Base-by-base conservation (phyloP, 2,888 invertebrate species). In the Tridacna gigas region DNA sequence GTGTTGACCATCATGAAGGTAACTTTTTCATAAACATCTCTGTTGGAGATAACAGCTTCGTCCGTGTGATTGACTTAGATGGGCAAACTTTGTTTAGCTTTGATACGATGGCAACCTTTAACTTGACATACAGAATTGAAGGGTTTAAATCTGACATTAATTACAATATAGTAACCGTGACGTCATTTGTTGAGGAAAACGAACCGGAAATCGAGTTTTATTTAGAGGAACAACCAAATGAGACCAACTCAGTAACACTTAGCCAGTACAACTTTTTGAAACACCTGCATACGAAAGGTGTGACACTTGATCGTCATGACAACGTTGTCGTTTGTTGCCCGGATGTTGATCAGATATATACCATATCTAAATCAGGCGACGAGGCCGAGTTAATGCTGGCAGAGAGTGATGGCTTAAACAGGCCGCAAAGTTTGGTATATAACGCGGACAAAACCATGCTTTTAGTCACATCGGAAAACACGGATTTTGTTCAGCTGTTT, bases 321-420 rank as follows among this genome's bases (percentile, higher is more conserved):
- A 86, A 86, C 60, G 15, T 79, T 7, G 78, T 86, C 2, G 82
- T 86, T 11, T 86, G 86, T 74, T 86, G 86, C 71, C 79, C 75
- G 69, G 82, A 86, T 67, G 80, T 80, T 18, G 82, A 86, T 51
- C 86, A 86, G 56, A 80, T 86, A 37, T 86, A 82, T 67, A 86
- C 86, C 7, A 78, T 86, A 60, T 63, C 82, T 13, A 15, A 51
- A 60, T 74, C 77, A 48, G 81, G 81, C 2, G 78, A 80, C 25
- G 86, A 80, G 26, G 80, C 66, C 7, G 82, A 86, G 69, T 74
- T 86, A 9, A 51, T 86, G 56, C 48, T 86, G 25, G 82, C 86
- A 20, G 86, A 86, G 51, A 75, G 80, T 45, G 86, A 86, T 51
- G 86, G 86, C 25, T 82, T 86, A 22, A 48, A 67, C 20, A 61